Evolutionary conservation across 2,797 vertebrate genomes (phyloP).

Genomic region (Ceyx erithaca): DNA sequence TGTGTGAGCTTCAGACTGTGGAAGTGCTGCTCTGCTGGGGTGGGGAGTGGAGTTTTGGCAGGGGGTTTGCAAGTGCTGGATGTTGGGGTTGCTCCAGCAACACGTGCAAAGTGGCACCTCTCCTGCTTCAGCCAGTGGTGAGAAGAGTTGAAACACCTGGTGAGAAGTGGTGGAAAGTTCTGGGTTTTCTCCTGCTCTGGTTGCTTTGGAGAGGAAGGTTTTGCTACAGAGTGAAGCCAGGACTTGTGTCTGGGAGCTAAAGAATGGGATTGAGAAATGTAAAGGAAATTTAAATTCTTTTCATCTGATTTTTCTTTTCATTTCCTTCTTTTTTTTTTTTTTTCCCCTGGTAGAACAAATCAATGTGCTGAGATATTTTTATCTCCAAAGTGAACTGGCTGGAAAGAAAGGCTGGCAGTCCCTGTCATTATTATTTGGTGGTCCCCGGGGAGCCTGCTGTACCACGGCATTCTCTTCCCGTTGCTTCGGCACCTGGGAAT

Average conservation of each 20-base stretch:
- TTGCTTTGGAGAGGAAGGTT: background rate
- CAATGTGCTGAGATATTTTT: background rate
- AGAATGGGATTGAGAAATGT: background rate
- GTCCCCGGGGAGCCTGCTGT: conserved; percentile 9
- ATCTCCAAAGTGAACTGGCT: background rate
- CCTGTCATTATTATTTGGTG: conserved; percentile 35
- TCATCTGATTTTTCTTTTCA: background rate
- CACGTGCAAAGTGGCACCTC: background rate
- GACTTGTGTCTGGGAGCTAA: background rate
- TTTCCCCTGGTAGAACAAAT: background rate
- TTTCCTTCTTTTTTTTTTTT: background rate
- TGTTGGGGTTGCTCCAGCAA: background rate
- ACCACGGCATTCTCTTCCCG: conserved; percentile 47
- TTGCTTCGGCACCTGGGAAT: conserved; percentile 69
- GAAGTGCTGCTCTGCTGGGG: background rate
- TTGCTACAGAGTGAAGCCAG: background rate
- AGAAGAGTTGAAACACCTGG: background rate
- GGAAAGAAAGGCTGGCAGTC: background rate
- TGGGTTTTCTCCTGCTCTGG: background rate
- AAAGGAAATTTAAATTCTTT: background rate
- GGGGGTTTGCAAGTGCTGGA: background rate
- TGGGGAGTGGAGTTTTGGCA: background rate
- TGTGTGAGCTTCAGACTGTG: background rate
- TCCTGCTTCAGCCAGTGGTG: accelerated
- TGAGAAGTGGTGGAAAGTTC: background rate